Conservation (phyloP, 2,797 vertebrate species). For the Leptodactylus fallax region DNA sequence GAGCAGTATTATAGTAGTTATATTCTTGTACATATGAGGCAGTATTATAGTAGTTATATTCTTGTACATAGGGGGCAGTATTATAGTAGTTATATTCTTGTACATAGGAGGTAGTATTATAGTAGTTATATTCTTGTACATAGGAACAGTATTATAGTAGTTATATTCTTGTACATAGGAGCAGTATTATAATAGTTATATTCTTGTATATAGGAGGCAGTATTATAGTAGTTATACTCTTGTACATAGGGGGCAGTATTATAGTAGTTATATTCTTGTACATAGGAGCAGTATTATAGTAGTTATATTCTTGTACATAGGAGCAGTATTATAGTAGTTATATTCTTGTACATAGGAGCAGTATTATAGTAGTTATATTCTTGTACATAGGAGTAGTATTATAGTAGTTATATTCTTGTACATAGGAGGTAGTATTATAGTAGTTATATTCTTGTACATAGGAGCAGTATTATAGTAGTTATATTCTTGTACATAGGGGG, state of each 20-base stretch:
- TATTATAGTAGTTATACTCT: conserved; percentile 16
- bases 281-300: background rate
- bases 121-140: conserved; percentile 13
- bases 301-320: conserved; percentile 11
- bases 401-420: conserved; percentile 6
- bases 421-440: background rate
- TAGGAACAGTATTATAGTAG: conserved; percentile 1
- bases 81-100: conserved; percentile 15
- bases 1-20: conserved; percentile 3
- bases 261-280: conserved; percentile 17
- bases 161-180: conserved; percentile 5
- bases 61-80: background rate
- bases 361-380: conserved; percentile 7
- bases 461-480: conserved; percentile 11
- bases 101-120: background rate
- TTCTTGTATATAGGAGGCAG: background rate
- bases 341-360: conserved; percentile 1
- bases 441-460: conserved; percentile 4
- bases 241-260: conserved; percentile 4
- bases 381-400: background rate
- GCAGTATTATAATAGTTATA: conserved; percentile 15
- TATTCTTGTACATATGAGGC: background rate
- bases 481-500: conserved; percentile 3
- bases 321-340: conserved; percentile 8
- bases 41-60: conserved; percentile 9